Conservation (phyloP, 2,888 invertebrate species). For the Gryllus longicercus region DNA sequence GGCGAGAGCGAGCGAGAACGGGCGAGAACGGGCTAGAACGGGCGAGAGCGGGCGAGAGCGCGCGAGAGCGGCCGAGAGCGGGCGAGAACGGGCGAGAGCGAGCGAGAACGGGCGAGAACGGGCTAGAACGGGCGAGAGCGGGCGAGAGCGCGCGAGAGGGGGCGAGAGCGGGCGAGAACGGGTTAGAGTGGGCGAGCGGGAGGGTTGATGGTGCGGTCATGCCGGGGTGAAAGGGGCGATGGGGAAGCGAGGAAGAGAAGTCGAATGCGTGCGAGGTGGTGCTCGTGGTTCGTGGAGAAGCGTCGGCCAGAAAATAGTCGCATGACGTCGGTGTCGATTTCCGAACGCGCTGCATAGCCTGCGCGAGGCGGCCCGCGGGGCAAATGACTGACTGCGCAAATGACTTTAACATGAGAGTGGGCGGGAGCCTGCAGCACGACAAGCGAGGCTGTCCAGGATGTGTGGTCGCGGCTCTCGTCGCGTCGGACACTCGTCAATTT, state of each 20-base stretch:
- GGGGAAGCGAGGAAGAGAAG: not conserved
- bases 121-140: too few species aligned
- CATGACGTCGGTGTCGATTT: constrained; percentile 6
- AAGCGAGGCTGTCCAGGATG: not conserved
- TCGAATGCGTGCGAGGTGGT: not conserved
- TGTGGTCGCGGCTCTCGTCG: not conserved
- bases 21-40: too few species aligned
- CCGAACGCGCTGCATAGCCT: not conserved
- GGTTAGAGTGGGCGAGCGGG: not conserved
- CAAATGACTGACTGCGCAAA: not conserved
- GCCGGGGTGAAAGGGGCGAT: not conserved
- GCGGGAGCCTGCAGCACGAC: not conserved
- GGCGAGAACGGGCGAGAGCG: too few species aligned
- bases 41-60: too few species aligned
- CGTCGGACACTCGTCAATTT: too few species aligned
- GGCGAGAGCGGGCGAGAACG: too few species aligned
- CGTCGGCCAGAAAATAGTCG: not conserved
- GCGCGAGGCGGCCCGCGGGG: not conserved
- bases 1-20: too few species aligned
- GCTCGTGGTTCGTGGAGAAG: not conserved
- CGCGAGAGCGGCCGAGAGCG: too few species aligned
- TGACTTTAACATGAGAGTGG: not conserved
- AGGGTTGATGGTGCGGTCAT: not conserved
- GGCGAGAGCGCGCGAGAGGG: too few species aligned
- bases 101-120: too few species aligned